phyloP scores from a whole-genome alignment of 2,888 invertebrate species.

The Linnaemya vulpina region DNA sequence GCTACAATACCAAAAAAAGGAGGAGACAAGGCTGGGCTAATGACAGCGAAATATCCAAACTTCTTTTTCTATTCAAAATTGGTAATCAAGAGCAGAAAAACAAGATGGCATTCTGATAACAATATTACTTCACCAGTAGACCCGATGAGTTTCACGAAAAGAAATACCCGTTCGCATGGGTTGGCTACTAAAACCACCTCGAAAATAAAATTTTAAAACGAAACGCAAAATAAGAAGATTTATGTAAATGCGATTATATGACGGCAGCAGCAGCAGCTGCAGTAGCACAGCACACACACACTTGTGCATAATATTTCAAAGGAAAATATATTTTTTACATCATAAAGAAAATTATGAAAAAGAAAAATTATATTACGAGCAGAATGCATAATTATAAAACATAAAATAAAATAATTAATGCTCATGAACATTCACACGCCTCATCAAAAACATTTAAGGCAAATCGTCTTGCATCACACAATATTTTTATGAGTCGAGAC shows the following conservation, averaged over 20 bases:
- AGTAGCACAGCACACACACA: neutral
- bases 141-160: no score
- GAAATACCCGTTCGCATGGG: no score
- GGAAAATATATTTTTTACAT: slow-evolving; percentile 20
- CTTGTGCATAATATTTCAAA: slow-evolving; percentile 14
- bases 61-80: no score
- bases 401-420: neutral
- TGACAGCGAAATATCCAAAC: no score
- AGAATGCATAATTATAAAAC: slow-evolving; percentile 6
- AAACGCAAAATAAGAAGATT: slow-evolving; percentile 56
- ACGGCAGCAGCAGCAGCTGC: slow-evolving; percentile 28
- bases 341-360: slow-evolving; percentile 1
- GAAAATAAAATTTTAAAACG: no score
- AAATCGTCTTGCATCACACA: neutral
- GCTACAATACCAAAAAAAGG: no score
- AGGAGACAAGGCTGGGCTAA: no score
- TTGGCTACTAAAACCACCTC: no score
- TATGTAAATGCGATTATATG: slow-evolving; percentile 68
- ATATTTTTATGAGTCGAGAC: no score
- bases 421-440: neutral
- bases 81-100: no score
- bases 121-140: no score
- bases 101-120: no score
- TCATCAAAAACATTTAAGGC: neutral
- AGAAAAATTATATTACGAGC: neutral